Evolutionary conservation across 2,888 invertebrate genomes (phyloP), one percentile per base, ranked within the genome.

Genomic region (Pteria penguin): DNA sequence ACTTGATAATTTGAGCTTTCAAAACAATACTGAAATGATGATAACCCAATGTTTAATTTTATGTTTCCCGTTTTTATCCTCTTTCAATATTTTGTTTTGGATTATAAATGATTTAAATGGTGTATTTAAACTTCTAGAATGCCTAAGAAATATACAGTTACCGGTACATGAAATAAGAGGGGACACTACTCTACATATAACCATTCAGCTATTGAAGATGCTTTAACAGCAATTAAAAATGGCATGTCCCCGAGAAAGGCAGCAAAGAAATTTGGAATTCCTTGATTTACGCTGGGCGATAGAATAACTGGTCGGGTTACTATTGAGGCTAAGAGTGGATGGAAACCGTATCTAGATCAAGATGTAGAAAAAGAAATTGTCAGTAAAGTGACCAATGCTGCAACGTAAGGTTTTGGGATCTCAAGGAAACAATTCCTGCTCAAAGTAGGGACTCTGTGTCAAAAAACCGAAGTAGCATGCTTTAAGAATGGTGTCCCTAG

Each of bases 71-170:
- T n/a, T n/a, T n/a, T n/a, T n/a, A n/a, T n/a, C n/a, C n/a, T n/a
- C n/a, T n/a, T n/a, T n/a, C n/a, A n/a, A n/a, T n/a, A n/a, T n/a
- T n/a, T n/a, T n/a, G n/a, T n/a, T n/a, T n/a, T n/a, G n/a, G n/a
- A n/a, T n/a, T n/a, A n/a, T n/a, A n/a, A n/a, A n/a, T n/a, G n/a
- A n/a, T n/a, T n/a, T n/a, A n/a, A n/a, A n/a, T n/a, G n/a, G n/a
- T n/a, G n/a, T n/a, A n/a, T n/a, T n/a, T n/a, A n/a, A n/a, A n/a
- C n/a, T 55, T 55, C 3, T 18, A 55, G 55, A 55, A 55, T 55
- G 55, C 55, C 55, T 55, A 55, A 55, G 24, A 55, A 55, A 24
- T 55, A 55, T n/a, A n/a, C n/a, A n/a, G n/a, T n/a, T n/a, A n/a
- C n/a, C n/a, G n/a, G n/a, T 24, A 55, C 4, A 4, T 4, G 22